Base-by-base conservation (phyloP, 1,140 invertebrate species). In the Oncopeltus fasciatus region DNA sequence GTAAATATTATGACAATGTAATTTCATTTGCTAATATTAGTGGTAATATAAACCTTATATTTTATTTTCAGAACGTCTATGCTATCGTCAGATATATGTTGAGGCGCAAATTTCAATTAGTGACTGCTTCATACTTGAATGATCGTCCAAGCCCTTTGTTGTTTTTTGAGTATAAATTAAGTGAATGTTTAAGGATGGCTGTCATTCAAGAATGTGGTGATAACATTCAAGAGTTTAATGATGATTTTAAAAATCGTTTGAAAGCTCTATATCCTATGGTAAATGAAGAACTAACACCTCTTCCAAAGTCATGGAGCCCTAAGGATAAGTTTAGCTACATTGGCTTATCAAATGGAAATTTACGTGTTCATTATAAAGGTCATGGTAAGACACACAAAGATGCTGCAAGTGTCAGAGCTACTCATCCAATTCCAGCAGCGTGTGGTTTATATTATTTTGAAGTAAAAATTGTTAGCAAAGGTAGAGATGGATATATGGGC, bases 371-470 rank as follows among this genome's bases (percentile, higher is more conserved):
- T 76, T 98, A 98, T 81, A 98, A 98, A 92, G 95, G 95, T 68
- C 84, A 90, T 72, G 92, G 93, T 56, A 97, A 97, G 76, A 92
- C 88, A 60, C 92, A 95, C 76, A 95, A 93, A 78, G 95, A 98
- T 81, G 94, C 95, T 60, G 95, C 95, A 21, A 95, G 93, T 73
- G 93, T 99, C 57, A 83, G 95, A 70, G 93, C 96, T 61, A 92
- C 89, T 8, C 86, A 96, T 72, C 85, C 92, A 0, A 98, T 99
- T 71, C 96, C 96, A 59, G 84, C 91, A 3, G 84, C 92, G n/a
- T 98, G 95, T 78, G 95, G 95, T 33, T 81, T 99, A 2, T 99
- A 98, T 75, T 99, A 99, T 77, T 99, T 97, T 78, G 97, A 99
- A 79, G 94, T 99, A 58, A 93, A 92, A 74, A 95, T 99, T 69